Evolutionary conservation across 2,888 invertebrate species (phyloP), one percentile per base, ranked within the genome.

Genomic region (Lydus trimaculatus): DNA sequence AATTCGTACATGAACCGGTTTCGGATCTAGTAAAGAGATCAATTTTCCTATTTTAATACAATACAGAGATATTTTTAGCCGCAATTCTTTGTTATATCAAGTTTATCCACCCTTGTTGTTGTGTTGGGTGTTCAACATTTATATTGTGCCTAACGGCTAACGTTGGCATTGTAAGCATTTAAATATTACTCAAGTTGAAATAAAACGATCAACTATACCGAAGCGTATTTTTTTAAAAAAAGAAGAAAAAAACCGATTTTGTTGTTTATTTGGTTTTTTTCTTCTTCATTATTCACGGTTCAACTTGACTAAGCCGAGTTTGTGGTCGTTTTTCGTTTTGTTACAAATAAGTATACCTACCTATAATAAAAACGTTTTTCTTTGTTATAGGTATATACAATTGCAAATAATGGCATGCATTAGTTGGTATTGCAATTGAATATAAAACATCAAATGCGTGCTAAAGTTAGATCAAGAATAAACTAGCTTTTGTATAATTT

Each of bases 361-460:
- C n/a, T 4, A 52, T 25, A 52, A 52, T 52, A 25, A 23, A 1
- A 15, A 23, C 8, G 3, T 17, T 52, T n/a, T 17, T 52, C 20
- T 43, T 48, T 48, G 52, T 52, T 52, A 25, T n/a, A n/a, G n/a
- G n/a, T n/a, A n/a, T n/a, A n/a, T 52, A 52, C 52, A 52, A 52
- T 52, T 52, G 52, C 11, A 52, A 52, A 52, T 52, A 52, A 52
- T 52, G 23, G 52, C 23, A 25, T 52, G 23, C 52, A 52, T 52
- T 25, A 52, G 52, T 52, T 43, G 52, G 13, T 3, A 23, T 52
- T 52, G 52, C 52, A 52, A 11, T 23, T 52, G 52, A 52, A 52
- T 52, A 25, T 25, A 52, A 52, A 25, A 52, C 11, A 23, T 52
- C 5, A 25, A 13, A 52, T 52, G 23, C 25, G 13, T 52, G 52